These are phyloP conservation scores for Helostoma temminkii DNA, from an alignment of 2,797 vertebrate species.

Conservation along the genomic window DNA sequence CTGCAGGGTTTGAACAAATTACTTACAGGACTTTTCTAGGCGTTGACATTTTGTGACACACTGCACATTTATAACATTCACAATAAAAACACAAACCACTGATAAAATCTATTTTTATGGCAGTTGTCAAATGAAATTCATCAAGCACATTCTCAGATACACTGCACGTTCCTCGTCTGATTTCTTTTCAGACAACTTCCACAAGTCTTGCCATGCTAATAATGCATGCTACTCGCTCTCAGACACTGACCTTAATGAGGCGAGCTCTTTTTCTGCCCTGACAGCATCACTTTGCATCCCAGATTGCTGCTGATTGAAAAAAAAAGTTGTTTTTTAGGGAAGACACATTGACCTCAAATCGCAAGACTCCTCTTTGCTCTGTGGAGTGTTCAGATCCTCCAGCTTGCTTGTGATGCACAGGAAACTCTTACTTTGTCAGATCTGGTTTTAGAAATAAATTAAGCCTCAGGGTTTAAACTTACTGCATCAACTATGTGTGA, in stretches of 20 bases:
- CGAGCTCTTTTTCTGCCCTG: conserved; percentile 38
- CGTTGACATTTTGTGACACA: background rate
- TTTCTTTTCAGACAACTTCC: conserved; percentile 41
- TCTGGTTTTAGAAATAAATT: conserved; percentile 55
- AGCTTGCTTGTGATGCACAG: conserved; percentile 27
- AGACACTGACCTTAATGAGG: conserved; percentile 57
- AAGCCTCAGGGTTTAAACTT: conserved; percentile 40
- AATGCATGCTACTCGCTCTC: conserved; percentile 7
- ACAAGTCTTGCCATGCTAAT: conserved; percentile 22
- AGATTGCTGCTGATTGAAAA: conserved; percentile 40
- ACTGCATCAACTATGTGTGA: conserved; percentile 37
- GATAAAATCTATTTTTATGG: background rate
- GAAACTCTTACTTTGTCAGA: conserved; percentile 35
- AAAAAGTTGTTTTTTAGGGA: conserved; percentile 22
- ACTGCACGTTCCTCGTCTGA: conserved; percentile 8
- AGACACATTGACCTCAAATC: conserved; percentile 34
- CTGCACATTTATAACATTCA: background rate
- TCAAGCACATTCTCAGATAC: background rate
- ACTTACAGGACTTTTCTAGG: background rate
- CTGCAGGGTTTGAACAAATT: conserved; percentile 7
- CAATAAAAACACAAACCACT: background rate
- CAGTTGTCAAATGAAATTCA: conserved; percentile 1
- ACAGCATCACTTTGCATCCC: conserved; percentile 62
- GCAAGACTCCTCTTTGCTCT: conserved; percentile 21
- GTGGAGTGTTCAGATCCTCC: conserved; percentile 18